Evolutionary conservation across 2,888 invertebrate species (phyloP).

Genomic region (Drosophila longiperda): DNA sequence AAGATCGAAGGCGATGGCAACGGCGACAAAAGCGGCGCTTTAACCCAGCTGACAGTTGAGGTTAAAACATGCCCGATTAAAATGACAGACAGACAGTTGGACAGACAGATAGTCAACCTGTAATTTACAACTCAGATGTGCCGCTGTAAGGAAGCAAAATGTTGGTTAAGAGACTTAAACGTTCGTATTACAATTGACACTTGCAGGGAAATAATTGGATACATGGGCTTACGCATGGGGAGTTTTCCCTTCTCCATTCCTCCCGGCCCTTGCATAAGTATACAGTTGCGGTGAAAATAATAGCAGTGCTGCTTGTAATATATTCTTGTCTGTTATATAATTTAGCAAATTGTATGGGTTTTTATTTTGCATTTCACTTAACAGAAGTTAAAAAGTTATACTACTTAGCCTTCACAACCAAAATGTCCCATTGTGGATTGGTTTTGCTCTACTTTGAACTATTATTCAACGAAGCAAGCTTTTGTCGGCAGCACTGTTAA

Average conservation of each 20-base stretch:
- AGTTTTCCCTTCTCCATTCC: not conserved
- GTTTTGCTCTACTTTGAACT: not conserved
- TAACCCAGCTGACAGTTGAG: constrained; percentile 75
- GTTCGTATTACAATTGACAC: not conserved
- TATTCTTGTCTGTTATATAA: not conserved
- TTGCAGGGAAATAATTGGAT: not conserved
- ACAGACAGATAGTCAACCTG: constrained; percentile 31
- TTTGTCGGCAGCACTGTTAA: not conserved
- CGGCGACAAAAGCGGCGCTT: constrained; percentile 66
- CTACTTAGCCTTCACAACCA: not conserved
- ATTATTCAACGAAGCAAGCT: not conserved
- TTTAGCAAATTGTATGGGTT: not conserved
- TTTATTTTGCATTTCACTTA: not conserved
- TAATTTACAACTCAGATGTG: constrained; percentile 15
- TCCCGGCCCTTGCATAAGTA: not conserved
- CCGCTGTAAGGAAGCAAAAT: not conserved
- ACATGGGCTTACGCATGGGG: not conserved
- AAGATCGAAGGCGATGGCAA: constrained; percentile 58
- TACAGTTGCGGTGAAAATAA: not conserved
- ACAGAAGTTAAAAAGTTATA: not conserved
- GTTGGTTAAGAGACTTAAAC: not conserved
- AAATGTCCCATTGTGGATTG: not conserved
- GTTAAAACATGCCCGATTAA: constrained; percentile 81
- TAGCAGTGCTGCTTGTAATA: not conserved
- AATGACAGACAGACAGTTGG: constrained; percentile 66